These are phyloP conservation scores for Salvelinus sp. DNA, from an alignment of 2,113 vertebrate genomes.

Conservation along the genomic window DNA sequence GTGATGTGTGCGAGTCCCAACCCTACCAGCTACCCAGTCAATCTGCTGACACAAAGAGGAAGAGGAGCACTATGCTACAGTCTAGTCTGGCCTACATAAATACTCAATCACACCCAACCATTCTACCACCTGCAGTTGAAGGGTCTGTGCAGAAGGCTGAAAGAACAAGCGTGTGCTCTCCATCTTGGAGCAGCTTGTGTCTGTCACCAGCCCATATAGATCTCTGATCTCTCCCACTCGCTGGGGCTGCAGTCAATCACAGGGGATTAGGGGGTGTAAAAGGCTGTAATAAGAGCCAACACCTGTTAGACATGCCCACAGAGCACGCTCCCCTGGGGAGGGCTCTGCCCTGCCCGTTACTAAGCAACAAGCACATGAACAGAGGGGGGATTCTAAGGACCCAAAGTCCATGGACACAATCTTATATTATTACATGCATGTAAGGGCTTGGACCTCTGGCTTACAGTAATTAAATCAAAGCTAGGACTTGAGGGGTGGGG, in stretches of 20 bases:
- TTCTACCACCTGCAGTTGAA: slow-evolving; percentile 47
- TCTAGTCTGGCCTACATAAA: neutral
- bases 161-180: slow-evolving; percentile 50
- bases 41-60: slow-evolving; percentile 47
- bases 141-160: slow-evolving; percentile 21
- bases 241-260: slow-evolving; percentile 48
- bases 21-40: slow-evolving; percentile 24
- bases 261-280: slow-evolving; percentile 61
- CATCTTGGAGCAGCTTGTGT: slow-evolving; percentile 48
- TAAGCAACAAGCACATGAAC: slow-evolving; percentile 12
- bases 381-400: slow-evolving; percentile 30
- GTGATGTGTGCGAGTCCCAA: no score
- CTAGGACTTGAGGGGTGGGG: neutral
- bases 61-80: slow-evolving; percentile 11
- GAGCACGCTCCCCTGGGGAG: slow-evolving; percentile 25
- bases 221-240: slow-evolving; percentile 32
- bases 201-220: slow-evolving; percentile 44
- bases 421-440: slow-evolving; percentile 9
- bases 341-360: slow-evolving; percentile 20
- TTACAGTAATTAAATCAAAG: neutral
- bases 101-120: neutral
- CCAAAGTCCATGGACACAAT: slow-evolving; percentile 18
- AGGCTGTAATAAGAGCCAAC: slow-evolving; percentile 63
- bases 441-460: slow-evolving; percentile 10
- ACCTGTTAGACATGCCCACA: slow-evolving; percentile 65